A percentile compares a stretch with the other conserved stretches of the same genome.
phyloP scores from a whole-genome alignment of 2,888 invertebrate species.

The Halocaridina rubra region DNA sequence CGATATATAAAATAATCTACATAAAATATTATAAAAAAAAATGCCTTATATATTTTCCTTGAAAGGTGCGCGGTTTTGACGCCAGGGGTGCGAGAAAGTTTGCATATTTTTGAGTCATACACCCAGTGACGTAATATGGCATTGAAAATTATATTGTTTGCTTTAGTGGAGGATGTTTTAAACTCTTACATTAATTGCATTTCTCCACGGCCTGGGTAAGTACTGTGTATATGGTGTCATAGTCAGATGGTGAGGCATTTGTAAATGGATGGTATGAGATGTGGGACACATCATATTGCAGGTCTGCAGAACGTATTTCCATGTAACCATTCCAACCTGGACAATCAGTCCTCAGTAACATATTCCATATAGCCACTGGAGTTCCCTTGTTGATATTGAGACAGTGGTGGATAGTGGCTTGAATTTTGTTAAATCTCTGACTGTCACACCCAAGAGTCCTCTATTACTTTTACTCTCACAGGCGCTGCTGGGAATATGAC shows the following conservation, averaged over 20 bases:
- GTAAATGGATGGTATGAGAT: background rate
- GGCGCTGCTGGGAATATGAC: slow-evolving; percentile 17
- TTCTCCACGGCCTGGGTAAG: background rate
- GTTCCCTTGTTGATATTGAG: slow-evolving; percentile 30
- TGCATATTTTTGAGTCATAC: no score
- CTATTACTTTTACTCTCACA: slow-evolving; percentile 4
- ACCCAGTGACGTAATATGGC: no score
- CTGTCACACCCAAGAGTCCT: slow-evolving; percentile 25
- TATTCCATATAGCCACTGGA: slow-evolving; percentile 22
- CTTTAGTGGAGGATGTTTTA: no score
- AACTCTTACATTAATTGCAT: no score
- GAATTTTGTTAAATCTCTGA: background rate
- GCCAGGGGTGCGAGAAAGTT: no score
- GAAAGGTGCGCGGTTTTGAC: no score
- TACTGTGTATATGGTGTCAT: no score
- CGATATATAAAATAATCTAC: no score
- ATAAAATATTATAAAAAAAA: no score
- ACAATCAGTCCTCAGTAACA: slow-evolving; percentile 4
- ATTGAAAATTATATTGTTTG: no score
- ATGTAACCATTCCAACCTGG: slow-evolving; percentile 18
- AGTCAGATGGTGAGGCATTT: no score
- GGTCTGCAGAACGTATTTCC: background rate
- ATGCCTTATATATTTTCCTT: no score
- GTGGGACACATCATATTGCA: slow-evolving; percentile 1
- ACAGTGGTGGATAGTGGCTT: slow-evolving; percentile 18